Conservation (phyloP, 2,113 vertebrate genomes). For the Tricholaema leucomelas region DNA sequence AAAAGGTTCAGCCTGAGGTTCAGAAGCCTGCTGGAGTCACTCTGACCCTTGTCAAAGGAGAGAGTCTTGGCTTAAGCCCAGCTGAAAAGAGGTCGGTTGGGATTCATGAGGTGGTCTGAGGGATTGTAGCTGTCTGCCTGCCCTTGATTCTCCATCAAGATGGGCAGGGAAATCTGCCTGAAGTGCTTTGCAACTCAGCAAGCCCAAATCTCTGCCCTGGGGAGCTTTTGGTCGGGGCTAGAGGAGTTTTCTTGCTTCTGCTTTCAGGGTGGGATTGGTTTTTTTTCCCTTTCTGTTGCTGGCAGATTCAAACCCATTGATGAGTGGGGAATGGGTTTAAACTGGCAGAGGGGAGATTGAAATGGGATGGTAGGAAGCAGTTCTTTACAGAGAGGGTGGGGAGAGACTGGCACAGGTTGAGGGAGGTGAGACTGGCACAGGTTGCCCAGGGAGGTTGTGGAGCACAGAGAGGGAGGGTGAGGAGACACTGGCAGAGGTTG, state of each 20-base stretch:
- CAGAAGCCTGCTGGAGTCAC: not conserved
- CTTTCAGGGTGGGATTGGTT: not conserved
- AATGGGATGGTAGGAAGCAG: too few species aligned
- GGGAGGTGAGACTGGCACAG: too few species aligned
- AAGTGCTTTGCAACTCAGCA: slow-evolving; percentile 18
- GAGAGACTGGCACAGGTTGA: too few species aligned
- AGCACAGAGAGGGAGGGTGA: too few species aligned
- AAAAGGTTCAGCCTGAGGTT: slow-evolving; percentile 8
- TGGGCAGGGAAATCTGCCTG: not conserved
- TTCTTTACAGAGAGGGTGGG: too few species aligned
- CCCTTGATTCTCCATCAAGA: not conserved
- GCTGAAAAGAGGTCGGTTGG: not conserved
- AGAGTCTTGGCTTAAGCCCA: not conserved
- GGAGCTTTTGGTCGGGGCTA: not conserved
- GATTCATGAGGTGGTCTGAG: not conserved
- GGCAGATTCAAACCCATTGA: not conserved
- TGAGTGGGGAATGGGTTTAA: too few species aligned
- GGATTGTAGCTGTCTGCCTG: slow-evolving; percentile 1
- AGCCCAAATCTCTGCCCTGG: not conserved
- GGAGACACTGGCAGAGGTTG: too few species aligned
- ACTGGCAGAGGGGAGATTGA: too few species aligned
- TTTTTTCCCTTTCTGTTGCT: not conserved
- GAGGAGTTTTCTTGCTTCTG: not conserved
- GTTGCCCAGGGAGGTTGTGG: too few species aligned
- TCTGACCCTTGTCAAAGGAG: not conserved